Conservation (phyloP, 2,113 vertebrate genomes). For the Passer montanus region DNA sequence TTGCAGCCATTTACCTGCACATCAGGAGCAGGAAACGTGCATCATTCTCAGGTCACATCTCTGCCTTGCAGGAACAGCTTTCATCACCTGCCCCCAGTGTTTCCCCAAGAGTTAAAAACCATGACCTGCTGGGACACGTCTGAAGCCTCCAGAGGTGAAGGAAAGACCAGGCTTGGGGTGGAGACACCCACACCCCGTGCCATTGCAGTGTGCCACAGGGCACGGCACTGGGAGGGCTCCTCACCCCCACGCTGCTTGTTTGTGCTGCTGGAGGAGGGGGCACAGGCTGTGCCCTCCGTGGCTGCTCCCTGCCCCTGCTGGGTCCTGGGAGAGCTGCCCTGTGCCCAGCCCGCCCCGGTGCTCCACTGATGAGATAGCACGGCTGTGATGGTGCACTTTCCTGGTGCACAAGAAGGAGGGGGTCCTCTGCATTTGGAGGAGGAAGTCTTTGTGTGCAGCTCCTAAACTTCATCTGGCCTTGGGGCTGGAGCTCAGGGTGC, state of each 20-base stretch:
- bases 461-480: neutral
- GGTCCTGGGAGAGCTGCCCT: fast-evolving
- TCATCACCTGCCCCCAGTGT: neutral
- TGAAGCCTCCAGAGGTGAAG: neutral
- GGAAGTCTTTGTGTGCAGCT: neutral
- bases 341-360: neutral
- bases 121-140: slow-evolving; percentile 1
- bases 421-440: neutral
- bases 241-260: fast-evolving
- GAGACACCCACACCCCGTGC: neutral
- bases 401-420: neutral
- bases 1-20: neutral
- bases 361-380: fast-evolving
- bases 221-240: neutral
- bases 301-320: neutral
- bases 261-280: neutral
- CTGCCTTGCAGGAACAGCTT: neutral
- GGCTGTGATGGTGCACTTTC: neutral
- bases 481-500: neutral
- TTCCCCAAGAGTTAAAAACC: neutral
- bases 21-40: neutral
- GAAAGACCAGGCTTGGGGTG: neutral
- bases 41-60: neutral
- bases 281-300: neutral
- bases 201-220: neutral